A percentile compares a stretch with the other conserved stretches of the same genome.
Conservation (phyloP, 2,797 vertebrate species). For the Hypotaenidia okinawae region DNA sequence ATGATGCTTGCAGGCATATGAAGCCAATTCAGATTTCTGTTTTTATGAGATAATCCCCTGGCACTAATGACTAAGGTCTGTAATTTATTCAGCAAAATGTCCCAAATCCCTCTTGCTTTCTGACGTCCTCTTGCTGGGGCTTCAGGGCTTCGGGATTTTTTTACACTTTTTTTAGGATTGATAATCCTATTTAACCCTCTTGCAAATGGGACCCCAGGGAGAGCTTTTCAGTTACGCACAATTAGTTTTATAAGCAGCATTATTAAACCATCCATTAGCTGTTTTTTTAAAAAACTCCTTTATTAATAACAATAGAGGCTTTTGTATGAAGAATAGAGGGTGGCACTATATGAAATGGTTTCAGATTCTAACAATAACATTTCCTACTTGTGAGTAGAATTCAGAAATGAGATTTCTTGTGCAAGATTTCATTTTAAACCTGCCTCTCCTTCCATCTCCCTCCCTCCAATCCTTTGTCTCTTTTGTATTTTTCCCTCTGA, state of each 20-base stretch:
- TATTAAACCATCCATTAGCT: constrained; percentile 52
- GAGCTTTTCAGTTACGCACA: constrained; percentile 42
- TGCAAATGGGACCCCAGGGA: constrained; percentile 28
- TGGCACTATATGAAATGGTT: not conserved
- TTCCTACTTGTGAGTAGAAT: not conserved
- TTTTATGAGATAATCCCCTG: not conserved
- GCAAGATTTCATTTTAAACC: not conserved
- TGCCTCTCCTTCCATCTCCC: not conserved
- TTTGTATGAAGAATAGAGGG: constrained; percentile 23
- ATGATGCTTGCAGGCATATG: not conserved
- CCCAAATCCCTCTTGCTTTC: not conserved
- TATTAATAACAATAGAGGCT: constrained; percentile 16
- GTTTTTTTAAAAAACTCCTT: not conserved
- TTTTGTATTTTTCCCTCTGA: not conserved
- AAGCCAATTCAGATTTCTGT: not conserved
- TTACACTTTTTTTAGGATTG: not conserved
- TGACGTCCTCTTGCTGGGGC: not conserved
- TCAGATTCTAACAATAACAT: constrained; percentile 13
- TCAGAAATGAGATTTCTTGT: not conserved
- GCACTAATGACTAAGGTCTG: not conserved
- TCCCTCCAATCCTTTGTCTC: not conserved
- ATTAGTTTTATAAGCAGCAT: constrained; percentile 52
- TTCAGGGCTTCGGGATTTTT: not conserved
- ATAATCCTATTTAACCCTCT: constrained; percentile 40
- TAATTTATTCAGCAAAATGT: constrained; percentile 16